Evolutionary conservation across 2,113 vertebrate genomes (phyloP).

Genomic region (Pica pica): DNA sequence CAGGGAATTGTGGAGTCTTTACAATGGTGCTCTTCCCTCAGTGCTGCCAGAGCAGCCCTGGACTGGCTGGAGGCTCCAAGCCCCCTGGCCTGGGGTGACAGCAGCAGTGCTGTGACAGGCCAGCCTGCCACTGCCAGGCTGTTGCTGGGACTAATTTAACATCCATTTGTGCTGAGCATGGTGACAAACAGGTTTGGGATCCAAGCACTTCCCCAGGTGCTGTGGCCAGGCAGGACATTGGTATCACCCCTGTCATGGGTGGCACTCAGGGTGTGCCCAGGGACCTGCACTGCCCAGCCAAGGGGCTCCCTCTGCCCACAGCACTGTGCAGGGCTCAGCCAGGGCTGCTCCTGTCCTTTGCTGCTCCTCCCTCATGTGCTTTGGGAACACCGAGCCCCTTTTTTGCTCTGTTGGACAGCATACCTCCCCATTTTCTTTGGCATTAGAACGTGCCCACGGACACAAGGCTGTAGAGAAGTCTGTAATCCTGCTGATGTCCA

Average conservation of each 20-base stretch:
- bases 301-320: no score
- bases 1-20: neutral
- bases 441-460: accelerated
- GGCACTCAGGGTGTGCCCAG: neutral
- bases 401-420: no score
- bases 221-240: neutral
- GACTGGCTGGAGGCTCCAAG: neutral
- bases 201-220: neutral
- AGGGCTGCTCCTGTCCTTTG: neutral
- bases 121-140: neutral
- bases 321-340: accelerated
- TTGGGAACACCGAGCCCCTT: accelerated
- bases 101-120: neutral
- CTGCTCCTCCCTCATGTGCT: neutral
- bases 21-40: no score
- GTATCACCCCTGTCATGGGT: neutral
- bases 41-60: neutral
- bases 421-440: neutral
- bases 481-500: neutral
- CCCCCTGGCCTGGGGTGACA: neutral
- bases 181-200: neutral
- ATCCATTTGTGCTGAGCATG: neutral
- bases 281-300: neutral
- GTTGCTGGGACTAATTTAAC: neutral
- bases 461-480: neutral